Base-by-base conservation (phyloP, 2,888 invertebrate species). In the Orthosia gracilis region DNA sequence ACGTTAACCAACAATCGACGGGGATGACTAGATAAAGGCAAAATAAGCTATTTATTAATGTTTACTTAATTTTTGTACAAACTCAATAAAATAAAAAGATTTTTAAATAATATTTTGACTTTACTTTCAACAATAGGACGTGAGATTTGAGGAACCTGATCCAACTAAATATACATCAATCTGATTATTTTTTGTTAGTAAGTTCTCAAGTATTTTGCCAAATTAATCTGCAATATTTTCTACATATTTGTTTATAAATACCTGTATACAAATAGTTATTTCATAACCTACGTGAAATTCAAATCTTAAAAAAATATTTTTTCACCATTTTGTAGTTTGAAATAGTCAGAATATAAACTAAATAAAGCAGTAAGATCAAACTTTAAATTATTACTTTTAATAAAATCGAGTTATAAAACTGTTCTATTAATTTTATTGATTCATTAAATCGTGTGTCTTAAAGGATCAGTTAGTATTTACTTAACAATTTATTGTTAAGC, bases 81-180 rank as follows among this genome's bases (percentile, higher is more conserved):
- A 68, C 23, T 57, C 26, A 62, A 55, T 49, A 57, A 57, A 81
- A 77, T 76, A 52, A 77, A 77, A 66, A 17, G 0, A 54, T 59
- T 40, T 26, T 47, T 23, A 26, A 12, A 52, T 40, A 26, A n/a
- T n/a, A n/a, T 13, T 49, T 57, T 57, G 82, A 54, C 49, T 72
- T 83, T 83, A 83, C 80, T 80, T 80, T 65, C 73, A 83, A 80
- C 80, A 80, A 80, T 62, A 83, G 17, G 84, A 23, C 68, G 58
- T 26, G 9, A 40, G 21, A 68, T 54, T 54, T 45, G 12, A 57
- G 18, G 23, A 59, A 67, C 23, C 72, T 54, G 40, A 65, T 21
- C 59, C 70, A 80, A 45, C 63, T 40, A n/a, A n/a, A n/a, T n/a
- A 40, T 13, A n/a, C 21, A 49, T 54, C 17, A 61, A 65, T 76